These are phyloP conservation scores for Rhabdophis nuchalis DNA, from an alignment of 2,797 vertebrate species.

Conservation along the genomic window DNA sequence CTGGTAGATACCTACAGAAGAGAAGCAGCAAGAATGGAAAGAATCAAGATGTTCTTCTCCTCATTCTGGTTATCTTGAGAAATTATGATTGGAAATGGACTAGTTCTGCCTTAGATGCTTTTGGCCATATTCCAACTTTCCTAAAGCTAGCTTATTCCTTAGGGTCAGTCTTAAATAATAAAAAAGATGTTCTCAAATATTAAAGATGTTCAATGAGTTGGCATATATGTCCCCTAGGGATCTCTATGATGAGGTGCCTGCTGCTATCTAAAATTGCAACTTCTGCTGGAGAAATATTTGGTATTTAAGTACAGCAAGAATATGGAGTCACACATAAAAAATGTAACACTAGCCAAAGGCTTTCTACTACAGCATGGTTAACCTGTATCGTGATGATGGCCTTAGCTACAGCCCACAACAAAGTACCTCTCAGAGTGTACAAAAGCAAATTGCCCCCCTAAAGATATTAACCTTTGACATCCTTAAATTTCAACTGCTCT, in stretches of 20 bases:
- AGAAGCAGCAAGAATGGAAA: neutral
- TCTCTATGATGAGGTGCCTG: slow-evolving; percentile 5
- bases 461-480: neutral
- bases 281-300: neutral
- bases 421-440: neutral
- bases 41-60: neutral
- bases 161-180: neutral
- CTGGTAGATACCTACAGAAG: neutral
- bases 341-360: slow-evolving; percentile 25
- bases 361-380: slow-evolving; percentile 6
- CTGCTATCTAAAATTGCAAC: neutral
- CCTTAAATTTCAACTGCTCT: neutral
- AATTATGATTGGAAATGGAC: neutral
- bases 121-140: neutral
- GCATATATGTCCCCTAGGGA: neutral
- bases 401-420: neutral
- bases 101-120: neutral
- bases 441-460: neutral
- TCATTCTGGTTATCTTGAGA: neutral
- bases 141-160: neutral
- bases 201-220: slow-evolving; percentile 14
- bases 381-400: neutral
- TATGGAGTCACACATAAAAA: slow-evolving; percentile 7
- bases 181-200: slow-evolving; percentile 3
- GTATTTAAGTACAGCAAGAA: slow-evolving; percentile 16